Percentiles rank a stretch among this genome's conserved stretches.
Conservation (phyloP, 2,113 vertebrate genomes). For the Hyperoodon ampullatus region DNA sequence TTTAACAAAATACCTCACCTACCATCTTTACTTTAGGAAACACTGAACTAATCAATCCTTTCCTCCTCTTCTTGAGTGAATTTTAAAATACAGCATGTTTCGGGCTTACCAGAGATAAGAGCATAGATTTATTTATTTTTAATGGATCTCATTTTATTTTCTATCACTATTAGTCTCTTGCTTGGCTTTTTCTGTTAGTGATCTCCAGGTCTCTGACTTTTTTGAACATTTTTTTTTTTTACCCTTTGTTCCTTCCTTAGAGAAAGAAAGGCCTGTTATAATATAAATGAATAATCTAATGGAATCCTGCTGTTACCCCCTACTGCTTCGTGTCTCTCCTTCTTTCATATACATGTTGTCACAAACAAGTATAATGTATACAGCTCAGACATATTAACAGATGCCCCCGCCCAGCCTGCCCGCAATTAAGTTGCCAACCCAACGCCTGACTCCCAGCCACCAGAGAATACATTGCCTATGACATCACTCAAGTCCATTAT, state of each 20-base stretch:
- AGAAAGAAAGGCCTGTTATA: conserved; percentile 44
- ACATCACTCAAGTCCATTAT: conserved; percentile 32
- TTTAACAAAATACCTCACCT: background rate
- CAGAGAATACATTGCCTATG: conserved; percentile 15
- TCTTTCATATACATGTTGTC: conserved; percentile 43
- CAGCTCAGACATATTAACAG: conserved; percentile 43
- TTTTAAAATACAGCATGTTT: background rate
- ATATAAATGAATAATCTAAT: conserved; percentile 54
- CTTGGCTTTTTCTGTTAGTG: conserved; percentile 18
- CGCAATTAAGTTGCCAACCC: conserved; percentile 58
- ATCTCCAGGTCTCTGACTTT: conserved; percentile 43
- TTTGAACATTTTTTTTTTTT: background rate
- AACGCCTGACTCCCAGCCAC: background rate
- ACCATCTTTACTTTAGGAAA: background rate
- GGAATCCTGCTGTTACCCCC: conserved; percentile 40
- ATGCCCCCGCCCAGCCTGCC: background rate
- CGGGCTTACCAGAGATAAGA: background rate
- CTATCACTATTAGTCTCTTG: background rate
- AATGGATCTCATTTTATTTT: conserved; percentile 2
- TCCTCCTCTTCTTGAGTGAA: background rate
- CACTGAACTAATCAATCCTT: background rate
- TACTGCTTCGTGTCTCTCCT: conserved; percentile 41
- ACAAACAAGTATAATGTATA: conserved; percentile 44
- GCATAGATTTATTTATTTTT: background rate
- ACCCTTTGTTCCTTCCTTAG: conserved; percentile 51